Conservation (phyloP, 1,140 invertebrate species). For the Drosophila melanica region DNA sequence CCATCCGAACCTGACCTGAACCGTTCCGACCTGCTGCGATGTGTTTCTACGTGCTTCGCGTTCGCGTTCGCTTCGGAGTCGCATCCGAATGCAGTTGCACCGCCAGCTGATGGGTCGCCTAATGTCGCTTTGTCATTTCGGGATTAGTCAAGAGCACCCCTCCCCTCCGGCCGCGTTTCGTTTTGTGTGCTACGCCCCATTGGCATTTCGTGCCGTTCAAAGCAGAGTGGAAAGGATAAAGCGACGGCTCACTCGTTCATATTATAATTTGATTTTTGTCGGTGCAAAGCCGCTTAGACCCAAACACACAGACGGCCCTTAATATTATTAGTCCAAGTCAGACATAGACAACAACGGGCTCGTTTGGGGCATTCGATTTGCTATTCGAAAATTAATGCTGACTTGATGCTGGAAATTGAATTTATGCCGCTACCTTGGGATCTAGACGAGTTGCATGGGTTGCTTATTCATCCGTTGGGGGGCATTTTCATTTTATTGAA, state of each 20-base stretch:
- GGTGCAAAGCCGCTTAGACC: slow-evolving; percentile 56
- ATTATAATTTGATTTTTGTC: slow-evolving; percentile 66
- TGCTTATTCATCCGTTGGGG: slow-evolving; percentile 13
- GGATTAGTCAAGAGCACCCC: slow-evolving; percentile 43
- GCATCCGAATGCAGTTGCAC: slow-evolving; percentile 18
- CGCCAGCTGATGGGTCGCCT: slow-evolving; percentile 36
- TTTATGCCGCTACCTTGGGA: slow-evolving; percentile 19
- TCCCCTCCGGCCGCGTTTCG: not conserved
- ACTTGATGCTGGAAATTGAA: slow-evolving; percentile 46
- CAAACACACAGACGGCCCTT: not conserved
- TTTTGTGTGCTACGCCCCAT: slow-evolving; percentile 47
- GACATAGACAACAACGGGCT: not conserved
- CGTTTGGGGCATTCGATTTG: slow-evolving; percentile 14
- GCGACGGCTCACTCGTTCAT: slow-evolving; percentile 38
- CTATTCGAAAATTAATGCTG: slow-evolving; percentile 45
- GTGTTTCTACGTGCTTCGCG: slow-evolving; percentile 24
- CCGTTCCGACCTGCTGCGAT: slow-evolving; percentile 45
- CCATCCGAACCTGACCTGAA: slow-evolving; percentile 18
- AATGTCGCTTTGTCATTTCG: slow-evolving; percentile 53
- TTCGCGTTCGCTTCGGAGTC: slow-evolving; percentile 4
- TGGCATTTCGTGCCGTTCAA: slow-evolving; percentile 9
- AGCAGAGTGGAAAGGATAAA: slow-evolving; percentile 24
- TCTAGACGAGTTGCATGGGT: slow-evolving; percentile 1
- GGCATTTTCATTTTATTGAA: not conserved
- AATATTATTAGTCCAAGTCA: slow-evolving; percentile 39